These are phyloP conservation scores for Sisor rabdophorus DNA, from an alignment of 2,113 vertebrate species.

Conservation along the genomic window DNA sequence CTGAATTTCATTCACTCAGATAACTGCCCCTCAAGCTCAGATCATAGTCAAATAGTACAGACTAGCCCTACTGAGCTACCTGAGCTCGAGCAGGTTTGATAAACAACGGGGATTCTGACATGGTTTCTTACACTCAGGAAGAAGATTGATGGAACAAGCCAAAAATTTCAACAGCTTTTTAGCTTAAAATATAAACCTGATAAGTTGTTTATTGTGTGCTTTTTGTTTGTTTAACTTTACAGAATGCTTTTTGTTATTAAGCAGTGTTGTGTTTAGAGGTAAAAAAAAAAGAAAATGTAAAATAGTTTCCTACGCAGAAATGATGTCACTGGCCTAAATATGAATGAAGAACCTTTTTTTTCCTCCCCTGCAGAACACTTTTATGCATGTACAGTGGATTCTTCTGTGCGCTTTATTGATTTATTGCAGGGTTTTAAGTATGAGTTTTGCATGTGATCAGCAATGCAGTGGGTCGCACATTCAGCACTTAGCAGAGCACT, in stretches of 20 bases:
- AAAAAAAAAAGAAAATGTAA: background rate
- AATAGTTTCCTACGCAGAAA: conserved; percentile 16
- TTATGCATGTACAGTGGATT: conserved; percentile 25
- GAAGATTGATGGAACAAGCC: conserved; percentile 22
- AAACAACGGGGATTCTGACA: conserved; percentile 30
- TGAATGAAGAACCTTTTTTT: conserved; percentile 12
- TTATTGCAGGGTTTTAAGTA: conserved; percentile 15
- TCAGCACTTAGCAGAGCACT: conserved; percentile 37
- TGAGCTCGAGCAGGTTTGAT: conserved; percentile 21
- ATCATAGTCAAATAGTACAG: conserved; percentile 53
- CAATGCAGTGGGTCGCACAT: conserved; percentile 27
- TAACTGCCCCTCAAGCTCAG: conserved; percentile 66
- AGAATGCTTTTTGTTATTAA: background rate
- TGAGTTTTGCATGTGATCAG: conserved; percentile 37
- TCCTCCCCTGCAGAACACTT: conserved; percentile 23
- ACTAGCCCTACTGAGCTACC: conserved; percentile 26
- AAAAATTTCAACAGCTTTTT: conserved; percentile 30
- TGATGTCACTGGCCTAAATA: conserved; percentile 8
- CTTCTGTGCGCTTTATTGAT: conserved; percentile 15
- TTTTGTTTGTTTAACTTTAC: background rate
- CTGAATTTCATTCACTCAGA: conserved; percentile 67
- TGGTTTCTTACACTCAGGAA: conserved; percentile 50
- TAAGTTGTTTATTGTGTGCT: conserved; percentile 10
- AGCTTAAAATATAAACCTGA: conserved; percentile 6
- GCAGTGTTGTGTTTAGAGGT: conserved; percentile 5